A percentile compares a stretch with the other conserved stretches of the same genome.
Conservation (phyloP, 2,113 vertebrate genomes). For the Cyprinodon variegatus region DNA sequence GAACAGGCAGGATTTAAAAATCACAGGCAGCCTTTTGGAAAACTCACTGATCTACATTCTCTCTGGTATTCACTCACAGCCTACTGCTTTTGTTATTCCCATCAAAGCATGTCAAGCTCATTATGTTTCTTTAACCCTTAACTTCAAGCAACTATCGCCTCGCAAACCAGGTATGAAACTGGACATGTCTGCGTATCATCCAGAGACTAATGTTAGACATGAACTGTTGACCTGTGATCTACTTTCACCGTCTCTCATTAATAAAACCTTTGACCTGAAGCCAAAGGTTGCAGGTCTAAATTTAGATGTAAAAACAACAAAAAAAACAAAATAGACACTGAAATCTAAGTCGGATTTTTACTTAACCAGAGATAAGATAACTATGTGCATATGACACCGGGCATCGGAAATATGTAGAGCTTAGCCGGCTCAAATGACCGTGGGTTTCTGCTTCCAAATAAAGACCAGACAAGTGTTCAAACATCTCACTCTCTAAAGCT, state of each 20-base stretch:
- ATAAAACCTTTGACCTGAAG: background rate
- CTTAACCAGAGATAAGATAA: slow-evolving; percentile 30
- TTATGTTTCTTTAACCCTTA: too few relatives aligned
- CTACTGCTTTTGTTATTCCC: too few relatives aligned
- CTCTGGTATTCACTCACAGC: too few relatives aligned
- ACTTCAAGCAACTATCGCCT: too few relatives aligned
- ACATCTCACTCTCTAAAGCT: slow-evolving; percentile 24
- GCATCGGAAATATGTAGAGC: slow-evolving; percentile 25
- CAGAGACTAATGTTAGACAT: slow-evolving; percentile 11
- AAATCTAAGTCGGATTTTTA: slow-evolving; percentile 9
- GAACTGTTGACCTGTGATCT: background rate
- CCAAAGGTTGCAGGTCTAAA: background rate
- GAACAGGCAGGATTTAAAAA: too few relatives aligned
- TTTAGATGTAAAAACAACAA: too few relatives aligned
- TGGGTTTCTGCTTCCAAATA: slow-evolving; percentile 45
- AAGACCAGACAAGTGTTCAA: slow-evolving; percentile 49
- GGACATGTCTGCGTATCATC: too few relatives aligned
- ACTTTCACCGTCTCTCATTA: slow-evolving; percentile 23
- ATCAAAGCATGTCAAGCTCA: too few relatives aligned
- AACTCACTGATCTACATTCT: too few relatives aligned
- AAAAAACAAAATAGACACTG: too few relatives aligned
- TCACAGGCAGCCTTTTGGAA: too few relatives aligned
- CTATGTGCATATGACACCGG: slow-evolving; percentile 9
- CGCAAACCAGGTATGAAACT: too few relatives aligned
- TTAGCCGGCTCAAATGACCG: slow-evolving; percentile 4